phyloP scores from a whole-genome alignment of 2,113 vertebrate species.

The Halichoerus grypus region DNA sequence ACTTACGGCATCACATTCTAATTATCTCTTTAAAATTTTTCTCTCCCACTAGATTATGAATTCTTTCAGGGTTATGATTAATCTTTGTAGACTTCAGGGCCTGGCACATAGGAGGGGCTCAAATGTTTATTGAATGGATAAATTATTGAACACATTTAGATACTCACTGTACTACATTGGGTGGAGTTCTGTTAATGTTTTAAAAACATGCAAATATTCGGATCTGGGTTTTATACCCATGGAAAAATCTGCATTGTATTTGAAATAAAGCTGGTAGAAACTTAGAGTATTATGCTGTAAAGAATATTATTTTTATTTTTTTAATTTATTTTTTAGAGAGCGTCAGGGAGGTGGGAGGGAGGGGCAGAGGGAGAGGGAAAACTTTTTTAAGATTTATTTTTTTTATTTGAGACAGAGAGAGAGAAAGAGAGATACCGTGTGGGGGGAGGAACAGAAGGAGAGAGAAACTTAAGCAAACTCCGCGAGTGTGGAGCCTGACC shows the following conservation, averaged over 20 bases:
- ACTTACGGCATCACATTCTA: neutral
- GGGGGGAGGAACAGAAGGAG: neutral
- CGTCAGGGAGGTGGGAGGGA: neutral
- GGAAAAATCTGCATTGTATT: conserved; percentile 14
- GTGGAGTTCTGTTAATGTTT: conserved; percentile 34
- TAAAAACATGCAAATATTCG: conserved; percentile 6
- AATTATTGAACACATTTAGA: conserved; percentile 12
- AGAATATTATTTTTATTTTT: neutral
- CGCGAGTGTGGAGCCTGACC: neutral
- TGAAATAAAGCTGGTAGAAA: conserved; percentile 48
- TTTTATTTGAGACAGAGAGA: neutral
- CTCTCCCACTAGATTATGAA: neutral
- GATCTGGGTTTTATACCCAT: neutral
- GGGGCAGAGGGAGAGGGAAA: neutral
- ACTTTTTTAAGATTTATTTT: neutral
- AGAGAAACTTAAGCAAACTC: neutral
- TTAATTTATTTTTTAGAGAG: neutral
- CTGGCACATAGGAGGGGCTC: neutral
- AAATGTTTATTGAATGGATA: conserved; percentile 7
- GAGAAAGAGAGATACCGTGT: neutral
- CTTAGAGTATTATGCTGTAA: neutral
- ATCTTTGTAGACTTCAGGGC: neutral
- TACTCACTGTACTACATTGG: neutral
- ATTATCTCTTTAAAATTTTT: conserved; percentile 3
- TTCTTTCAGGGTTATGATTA: conserved; percentile 34